Conservation (phyloP, 1,140 invertebrate species). For the Harpegnathos saltator region DNA sequence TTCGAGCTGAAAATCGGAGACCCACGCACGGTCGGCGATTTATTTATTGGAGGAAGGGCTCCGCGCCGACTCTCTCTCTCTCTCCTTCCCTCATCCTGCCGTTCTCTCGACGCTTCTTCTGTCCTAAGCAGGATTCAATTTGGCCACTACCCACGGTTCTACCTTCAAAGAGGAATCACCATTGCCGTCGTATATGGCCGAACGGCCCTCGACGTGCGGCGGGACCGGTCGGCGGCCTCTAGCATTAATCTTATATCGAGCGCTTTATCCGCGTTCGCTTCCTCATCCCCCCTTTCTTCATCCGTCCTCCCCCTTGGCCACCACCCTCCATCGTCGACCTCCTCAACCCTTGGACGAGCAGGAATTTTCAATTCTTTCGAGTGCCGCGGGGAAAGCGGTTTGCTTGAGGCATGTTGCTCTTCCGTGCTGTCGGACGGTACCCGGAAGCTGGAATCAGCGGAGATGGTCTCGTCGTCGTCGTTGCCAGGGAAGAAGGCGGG, state of each 20-base stretch:
- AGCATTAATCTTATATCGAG: slow-evolving; percentile 87
- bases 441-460: slow-evolving; percentile 46
- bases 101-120: slow-evolving; percentile 70
- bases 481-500: neutral
- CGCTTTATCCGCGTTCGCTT: slow-evolving; percentile 83
- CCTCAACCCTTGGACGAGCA: slow-evolving; percentile 80
- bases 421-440: slow-evolving; percentile 40
- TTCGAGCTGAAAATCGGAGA: slow-evolving; percentile 59
- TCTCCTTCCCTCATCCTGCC: slow-evolving; percentile 60
- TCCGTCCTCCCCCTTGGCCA: slow-evolving; percentile 12
- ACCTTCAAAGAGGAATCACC: slow-evolving; percentile 86
- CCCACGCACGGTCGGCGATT: slow-evolving; percentile 78
- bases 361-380: slow-evolving; percentile 85
- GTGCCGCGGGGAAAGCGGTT: slow-evolving; percentile 76
- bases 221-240: slow-evolving; percentile 75
- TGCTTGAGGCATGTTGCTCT: slow-evolving; percentile 65
- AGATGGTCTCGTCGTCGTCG: slow-evolving; percentile 4
- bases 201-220: slow-evolving; percentile 76
- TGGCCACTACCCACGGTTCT: slow-evolving; percentile 83
- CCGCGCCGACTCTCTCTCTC: slow-evolving; percentile 72
- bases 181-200: slow-evolving; percentile 73
- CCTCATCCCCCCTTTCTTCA: slow-evolving; percentile 47
- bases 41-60: slow-evolving; percentile 83
- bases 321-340: slow-evolving; percentile 58
- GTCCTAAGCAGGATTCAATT: slow-evolving; percentile 86